phyloP scores from a whole-genome alignment of 2,797 vertebrate genomes.

The Toxotes lorentzi region DNA sequence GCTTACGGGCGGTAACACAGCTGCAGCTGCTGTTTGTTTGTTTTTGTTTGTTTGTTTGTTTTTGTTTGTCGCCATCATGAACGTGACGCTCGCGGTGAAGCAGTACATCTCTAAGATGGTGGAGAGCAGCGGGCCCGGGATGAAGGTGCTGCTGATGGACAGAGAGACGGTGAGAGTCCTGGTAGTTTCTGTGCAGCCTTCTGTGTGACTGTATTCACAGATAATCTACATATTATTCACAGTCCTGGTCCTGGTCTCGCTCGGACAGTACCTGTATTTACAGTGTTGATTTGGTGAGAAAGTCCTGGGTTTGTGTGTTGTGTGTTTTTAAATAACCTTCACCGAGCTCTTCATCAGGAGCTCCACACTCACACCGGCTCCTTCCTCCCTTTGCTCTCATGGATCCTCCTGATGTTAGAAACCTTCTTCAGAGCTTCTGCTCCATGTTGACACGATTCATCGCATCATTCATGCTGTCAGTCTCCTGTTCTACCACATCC shows the following conservation, averaged over 20 bases:
- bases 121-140: conserved; percentile 95
- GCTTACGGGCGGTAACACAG: not conserved
- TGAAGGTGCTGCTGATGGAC: conserved; percentile 98
- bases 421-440: too few species aligned
- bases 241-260: not conserved
- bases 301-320: not conserved
- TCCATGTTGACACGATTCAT: too few species aligned
- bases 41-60: not conserved
- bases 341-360: too few species aligned
- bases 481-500: too few species aligned
- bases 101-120: conserved; percentile 97
- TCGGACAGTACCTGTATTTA: not conserved
- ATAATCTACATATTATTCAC: not conserved
- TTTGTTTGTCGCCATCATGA: conserved; percentile 84
- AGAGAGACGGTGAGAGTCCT: conserved; percentile 91
- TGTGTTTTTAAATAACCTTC: too few species aligned
- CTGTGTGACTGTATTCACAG: not conserved
- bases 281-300: not conserved
- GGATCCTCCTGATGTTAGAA: too few species aligned
- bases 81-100: conserved; percentile 95
- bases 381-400: too few species aligned
- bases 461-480: too few species aligned
- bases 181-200: not conserved
- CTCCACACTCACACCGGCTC: too few species aligned
- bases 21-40: not conserved